Base-by-base conservation (phyloP, 2,113 vertebrate genomes). In the Carassius gibelio region DNA sequence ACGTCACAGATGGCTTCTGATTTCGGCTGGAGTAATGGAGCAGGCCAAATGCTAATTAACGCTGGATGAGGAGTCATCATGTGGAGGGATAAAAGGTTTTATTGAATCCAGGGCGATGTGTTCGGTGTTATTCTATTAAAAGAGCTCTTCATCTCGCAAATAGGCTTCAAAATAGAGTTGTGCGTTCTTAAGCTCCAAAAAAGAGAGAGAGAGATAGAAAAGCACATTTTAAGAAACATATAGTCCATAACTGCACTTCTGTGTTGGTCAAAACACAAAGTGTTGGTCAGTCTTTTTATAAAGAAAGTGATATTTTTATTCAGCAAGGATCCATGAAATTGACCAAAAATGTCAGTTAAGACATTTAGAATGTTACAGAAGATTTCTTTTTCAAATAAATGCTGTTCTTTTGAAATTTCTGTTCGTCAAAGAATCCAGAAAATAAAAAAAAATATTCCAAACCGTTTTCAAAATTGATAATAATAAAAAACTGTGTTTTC, bases 1-100 rank as follows among this genome's bases (percentile, higher is more conserved):
- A 79, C 66, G 66, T 85, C 84, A 85, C 84, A 72, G 64, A 72
- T 72, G 21, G 50, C 66, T 74, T 52, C 30, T 79, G 64, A 72
- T 66, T 71, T 59, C 9, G 34, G 34, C 84, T 72, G 52, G 78
- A 72, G 64, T 72, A 80, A 79, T 72, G 84, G 48, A 80, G 76
- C 15, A 14, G 38, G 23, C 76, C 38, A 36, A 81, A 81, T 80
- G 50, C 50, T 72, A 59, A 74, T 85, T 80, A 62, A 85, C 66
- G 1, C 13, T 23, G 59, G 48, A 21, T 0, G 36, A 83, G 14
- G 23, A 50, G 61, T 82, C 26, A 52, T 69, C 45, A 30, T n/a
- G 15, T 17, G 5, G 45, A 82, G 62, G 15, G 64, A 69, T 82
- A 15, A 82, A 55, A 69, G 45, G 45, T 19, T 69, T 68, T 69